Evolutionary conservation across 2,888 invertebrate species (phyloP), one percentile per base, ranked within the genome.

Genomic region (Allophyes oxyacanthae): DNA sequence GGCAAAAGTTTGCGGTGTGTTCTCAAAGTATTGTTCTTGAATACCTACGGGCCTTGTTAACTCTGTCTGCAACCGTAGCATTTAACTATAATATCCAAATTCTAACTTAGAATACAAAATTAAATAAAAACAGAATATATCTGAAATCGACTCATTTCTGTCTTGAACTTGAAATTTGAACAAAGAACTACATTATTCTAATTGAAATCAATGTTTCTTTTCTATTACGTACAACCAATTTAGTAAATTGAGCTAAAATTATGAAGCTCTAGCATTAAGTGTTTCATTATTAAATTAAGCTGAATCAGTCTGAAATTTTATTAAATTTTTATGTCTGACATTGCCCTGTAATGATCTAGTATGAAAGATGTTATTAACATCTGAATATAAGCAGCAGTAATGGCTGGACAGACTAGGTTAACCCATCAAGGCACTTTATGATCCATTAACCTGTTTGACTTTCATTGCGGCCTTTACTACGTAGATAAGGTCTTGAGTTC

Each of bases 171-270:
- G 38, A 13, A 13, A 30, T 36, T 25, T 20, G 26, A 60, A 55
- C 33, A 36, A 56, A 52, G 36, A 28, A 44, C 44, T n/a, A 42
- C 37, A 45, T 42, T 34, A 36, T 11, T 50, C 45, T 55, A 67
- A 63, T 61, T 48, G 41, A 28, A 40, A 57, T 61, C 57, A 67
- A 63, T 45, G 49, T 42, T 15, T 33, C 51, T 63, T 54, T 57
- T n/a, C n/a, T n/a, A n/a, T 61, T 42, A 48, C 53, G n/a, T 57
- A 10, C 26, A 38, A 52, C 34, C 46, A 67, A 52, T 67, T 55
- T 42, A 32, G 25, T 50, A 44, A 63, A 55, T 58, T 52, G 44
- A 54, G 40, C 15, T 26, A 4, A 26, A 57, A 57, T 62, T 54
- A 62, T 51, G 40, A 55, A 55, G 32, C 44, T 49, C 52, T 67